These are phyloP conservation scores for Lucilia cuprina DNA, from an alignment of 1,140 invertebrate genomes.

Conservation along the genomic window DNA sequence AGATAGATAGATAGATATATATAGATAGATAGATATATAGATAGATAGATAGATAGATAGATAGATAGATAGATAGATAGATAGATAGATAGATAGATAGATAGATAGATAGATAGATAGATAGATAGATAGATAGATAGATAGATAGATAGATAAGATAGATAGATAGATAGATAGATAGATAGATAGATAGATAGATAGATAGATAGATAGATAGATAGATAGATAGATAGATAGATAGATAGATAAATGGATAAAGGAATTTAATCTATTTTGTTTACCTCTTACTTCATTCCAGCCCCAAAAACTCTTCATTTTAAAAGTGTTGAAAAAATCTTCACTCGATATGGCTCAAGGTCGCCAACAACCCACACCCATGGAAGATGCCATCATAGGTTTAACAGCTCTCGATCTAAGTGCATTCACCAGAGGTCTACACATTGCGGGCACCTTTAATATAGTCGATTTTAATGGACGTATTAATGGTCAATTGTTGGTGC, in stretches of 20 bases:
- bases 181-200: no score
- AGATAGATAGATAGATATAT: no score
- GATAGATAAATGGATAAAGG: not conserved
- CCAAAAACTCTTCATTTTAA: conserved; percentile 68
- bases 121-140: no score
- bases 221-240: no score
- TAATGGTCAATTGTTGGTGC: conserved; percentile 69
- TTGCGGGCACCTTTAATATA: conserved; percentile 71
- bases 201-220: no score
- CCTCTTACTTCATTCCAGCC: conserved; percentile 61
- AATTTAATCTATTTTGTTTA: conserved; percentile 13
- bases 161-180: no score
- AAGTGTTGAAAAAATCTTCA: conserved; percentile 67
- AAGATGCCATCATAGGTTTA: conserved; percentile 68
- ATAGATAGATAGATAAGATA: no score
- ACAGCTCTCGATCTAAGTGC: conserved; percentile 68
- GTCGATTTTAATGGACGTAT: conserved; percentile 69
- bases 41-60: no score
- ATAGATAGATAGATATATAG: no score
- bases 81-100: no score
- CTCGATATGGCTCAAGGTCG: conserved; percentile 42
- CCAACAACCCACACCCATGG: conserved; percentile 63
- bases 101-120: no score
- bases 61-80: no score
- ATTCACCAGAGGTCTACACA: conserved; percentile 62